phyloP scores from a whole-genome alignment of 2,888 invertebrate species.

The Spilosoma lubricipeda region DNA sequence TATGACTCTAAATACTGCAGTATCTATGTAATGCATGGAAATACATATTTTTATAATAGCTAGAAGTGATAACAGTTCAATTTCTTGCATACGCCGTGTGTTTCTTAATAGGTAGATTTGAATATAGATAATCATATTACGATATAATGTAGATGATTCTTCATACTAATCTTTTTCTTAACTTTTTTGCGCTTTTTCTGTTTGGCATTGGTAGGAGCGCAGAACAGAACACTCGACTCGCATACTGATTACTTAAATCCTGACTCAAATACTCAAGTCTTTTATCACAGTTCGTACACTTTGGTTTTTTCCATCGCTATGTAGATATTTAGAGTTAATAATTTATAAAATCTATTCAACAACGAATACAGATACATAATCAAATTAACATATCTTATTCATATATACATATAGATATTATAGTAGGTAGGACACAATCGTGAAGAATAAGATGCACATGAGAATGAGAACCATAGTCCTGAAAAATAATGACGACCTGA shows the following conservation, averaged over 20 bases:
- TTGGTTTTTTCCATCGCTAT: neutral
- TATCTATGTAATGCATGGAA: neutral
- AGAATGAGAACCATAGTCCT: too few relatives aligned
- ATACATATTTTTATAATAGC: conserved; percentile 14
- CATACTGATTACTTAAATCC: conserved; percentile 16
- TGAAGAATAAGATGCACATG: too few relatives aligned
- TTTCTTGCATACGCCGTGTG: neutral
- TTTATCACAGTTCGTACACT: neutral
- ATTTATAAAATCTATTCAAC: neutral
- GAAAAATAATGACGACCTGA: too few relatives aligned
- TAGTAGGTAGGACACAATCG: too few relatives aligned
- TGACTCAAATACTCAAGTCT: neutral
- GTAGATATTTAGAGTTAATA: neutral
- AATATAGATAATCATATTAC: neutral
- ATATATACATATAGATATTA: too few relatives aligned
- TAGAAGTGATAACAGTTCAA: neutral
- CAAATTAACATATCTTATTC: too few relatives aligned
- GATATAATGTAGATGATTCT: neutral
- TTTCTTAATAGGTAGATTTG: neutral
- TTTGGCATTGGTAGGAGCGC: conserved; percentile 2
- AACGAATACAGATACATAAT: neutral
- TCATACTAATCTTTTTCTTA: conserved; percentile 1
- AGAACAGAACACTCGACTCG: conserved; percentile 1
- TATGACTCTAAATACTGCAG: conserved; percentile 1
- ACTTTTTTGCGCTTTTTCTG: conserved; percentile 1